These are phyloP conservation scores for Anguilla marmorata DNA, from an alignment of 2,797 vertebrate genomes.

Conservation along the genomic window DNA sequence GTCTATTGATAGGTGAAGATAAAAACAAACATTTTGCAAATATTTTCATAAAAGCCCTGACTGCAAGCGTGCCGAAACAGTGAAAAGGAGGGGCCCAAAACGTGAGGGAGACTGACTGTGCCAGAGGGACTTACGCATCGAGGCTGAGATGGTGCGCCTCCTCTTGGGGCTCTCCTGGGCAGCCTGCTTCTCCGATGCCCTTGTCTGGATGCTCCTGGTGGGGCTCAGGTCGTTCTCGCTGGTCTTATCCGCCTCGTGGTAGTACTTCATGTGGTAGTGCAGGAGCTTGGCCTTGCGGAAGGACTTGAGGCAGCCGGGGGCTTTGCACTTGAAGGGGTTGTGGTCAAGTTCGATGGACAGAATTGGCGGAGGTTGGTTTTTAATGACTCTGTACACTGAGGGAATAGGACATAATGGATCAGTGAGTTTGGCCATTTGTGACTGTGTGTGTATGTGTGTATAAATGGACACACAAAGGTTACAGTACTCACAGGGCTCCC, in stretches of 20 bases:
- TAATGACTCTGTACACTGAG: constrained; percentile 79
- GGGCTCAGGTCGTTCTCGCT: constrained; percentile 78
- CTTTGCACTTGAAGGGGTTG: constrained; percentile 91
- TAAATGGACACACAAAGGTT: not conserved
- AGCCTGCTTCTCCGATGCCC: constrained; percentile 79
- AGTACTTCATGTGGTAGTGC: constrained; percentile 98
- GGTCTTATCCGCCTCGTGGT: constrained; percentile 82
- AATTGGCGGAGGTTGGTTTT: constrained; percentile 85
- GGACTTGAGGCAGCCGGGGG: constrained; percentile 86
- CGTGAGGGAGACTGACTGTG: not conserved
- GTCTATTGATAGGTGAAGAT: not conserved
- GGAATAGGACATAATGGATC: not conserved
- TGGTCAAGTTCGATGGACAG: constrained; percentile 88
- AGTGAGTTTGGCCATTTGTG: not conserved
- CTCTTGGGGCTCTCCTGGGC: constrained; percentile 78
- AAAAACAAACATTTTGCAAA: not conserved
- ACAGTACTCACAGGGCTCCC: constrained; percentile 75
- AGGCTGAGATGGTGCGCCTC: constrained; percentile 80
- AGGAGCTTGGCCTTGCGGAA: constrained; percentile 94
- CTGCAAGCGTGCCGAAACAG: not conserved
- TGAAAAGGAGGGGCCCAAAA: not conserved
- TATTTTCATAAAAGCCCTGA: not conserved
- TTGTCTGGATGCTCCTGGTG: constrained; percentile 81
- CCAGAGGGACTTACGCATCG: constrained; percentile 77
- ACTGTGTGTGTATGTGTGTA: not conserved